Evolutionary conservation across 2,113 vertebrate species (phyloP).

Genomic region (Zonotrichia leucophrys): DNA sequence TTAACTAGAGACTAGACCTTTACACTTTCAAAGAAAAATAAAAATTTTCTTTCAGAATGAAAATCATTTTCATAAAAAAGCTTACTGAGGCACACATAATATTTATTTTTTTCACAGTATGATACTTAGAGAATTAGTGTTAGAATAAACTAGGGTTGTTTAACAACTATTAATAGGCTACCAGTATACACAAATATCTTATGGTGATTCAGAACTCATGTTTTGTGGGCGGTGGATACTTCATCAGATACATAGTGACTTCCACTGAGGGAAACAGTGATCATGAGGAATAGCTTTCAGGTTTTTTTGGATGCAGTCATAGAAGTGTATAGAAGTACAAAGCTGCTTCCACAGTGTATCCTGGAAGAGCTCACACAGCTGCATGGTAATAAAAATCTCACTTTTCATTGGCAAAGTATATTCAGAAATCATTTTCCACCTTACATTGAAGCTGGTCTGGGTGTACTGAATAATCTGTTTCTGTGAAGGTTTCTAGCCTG

Average conservation of each 20-base stretch:
- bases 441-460: not conserved
- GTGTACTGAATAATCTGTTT: not conserved
- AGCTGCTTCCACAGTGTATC: not conserved
- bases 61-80: not conserved
- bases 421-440: not conserved
- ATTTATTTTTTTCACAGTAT: not conserved
- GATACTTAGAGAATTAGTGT: not conserved
- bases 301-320: not conserved
- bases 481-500: not conserved
- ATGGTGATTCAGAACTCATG: not conserved
- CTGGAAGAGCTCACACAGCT: not conserved
- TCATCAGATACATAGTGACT: not conserved
- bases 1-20: not conserved
- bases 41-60: not conserved
- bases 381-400: not conserved
- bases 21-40: not conserved
- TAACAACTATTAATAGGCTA: not conserved
- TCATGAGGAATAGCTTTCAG: not conserved
- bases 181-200: not conserved
- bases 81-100: rapidly evolving
- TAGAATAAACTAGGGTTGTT: not conserved
- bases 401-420: not conserved
- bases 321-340: not conserved
- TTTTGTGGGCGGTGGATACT: not conserved
- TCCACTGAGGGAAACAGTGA: not conserved